Conservation (phyloP, 2,797 vertebrate species). For the Rhabdophis nuchalis region DNA sequence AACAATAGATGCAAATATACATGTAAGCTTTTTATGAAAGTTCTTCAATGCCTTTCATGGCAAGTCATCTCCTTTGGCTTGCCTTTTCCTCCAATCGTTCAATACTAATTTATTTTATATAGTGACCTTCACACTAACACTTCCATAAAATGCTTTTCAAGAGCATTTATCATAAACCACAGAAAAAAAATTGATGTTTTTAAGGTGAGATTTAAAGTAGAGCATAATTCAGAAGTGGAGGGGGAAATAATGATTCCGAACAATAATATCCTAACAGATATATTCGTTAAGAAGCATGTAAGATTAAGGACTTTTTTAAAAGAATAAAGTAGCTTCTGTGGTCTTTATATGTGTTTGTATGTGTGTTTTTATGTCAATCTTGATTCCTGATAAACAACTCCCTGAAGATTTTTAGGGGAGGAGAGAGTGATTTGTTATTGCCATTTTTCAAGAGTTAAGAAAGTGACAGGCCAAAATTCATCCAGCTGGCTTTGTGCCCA, state of each 20-base stretch:
- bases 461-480: background rate
- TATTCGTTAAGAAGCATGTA: background rate
- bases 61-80: slow-evolving; percentile 21
- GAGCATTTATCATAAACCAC: slow-evolving; percentile 26
- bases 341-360: background rate
- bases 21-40: background rate
- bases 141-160: slow-evolving; percentile 29
- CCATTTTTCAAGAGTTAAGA: background rate
- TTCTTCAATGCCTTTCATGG: slow-evolving; percentile 22
- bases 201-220: slow-evolving; percentile 23
- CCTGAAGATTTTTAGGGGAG: background rate
- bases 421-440: background rate
- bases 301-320: background rate
- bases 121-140: slow-evolving; percentile 17
- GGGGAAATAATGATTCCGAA: no score
- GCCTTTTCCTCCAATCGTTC: slow-evolving; percentile 18
- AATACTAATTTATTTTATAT: slow-evolving; percentile 33
- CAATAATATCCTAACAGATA: background rate
- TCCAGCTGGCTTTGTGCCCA: background rate
- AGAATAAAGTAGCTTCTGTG: background rate
- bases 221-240: background rate
- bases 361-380: background rate
- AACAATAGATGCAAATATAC: background rate
- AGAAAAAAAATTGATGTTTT: slow-evolving; percentile 15
- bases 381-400: background rate